Percentiles rank a stretch among this genome's conserved stretches.
phyloP scores from a whole-genome alignment of 2,888 invertebrate genomes.

The Lasioglossum morio region DNA sequence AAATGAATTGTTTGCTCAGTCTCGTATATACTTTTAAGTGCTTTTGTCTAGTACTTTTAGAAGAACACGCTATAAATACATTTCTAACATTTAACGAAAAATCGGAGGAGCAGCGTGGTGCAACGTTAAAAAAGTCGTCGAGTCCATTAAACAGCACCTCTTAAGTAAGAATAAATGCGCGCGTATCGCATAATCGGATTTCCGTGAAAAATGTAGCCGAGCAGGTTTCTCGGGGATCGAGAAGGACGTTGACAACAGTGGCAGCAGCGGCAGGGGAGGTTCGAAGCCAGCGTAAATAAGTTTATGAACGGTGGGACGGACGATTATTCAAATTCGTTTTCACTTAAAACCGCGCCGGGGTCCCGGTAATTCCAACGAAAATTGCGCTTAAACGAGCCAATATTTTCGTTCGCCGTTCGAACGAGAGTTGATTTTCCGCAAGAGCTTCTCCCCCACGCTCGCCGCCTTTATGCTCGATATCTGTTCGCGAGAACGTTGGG shows the following conservation, averaged over 20 bases:
- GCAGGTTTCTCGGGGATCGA: neutral
- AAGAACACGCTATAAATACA: neutral
- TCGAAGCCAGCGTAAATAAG: neutral
- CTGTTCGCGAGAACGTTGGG: slow-evolving; percentile 6
- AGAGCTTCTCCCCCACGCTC: neutral
- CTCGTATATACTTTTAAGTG: no score
- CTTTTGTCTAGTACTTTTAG: neutral
- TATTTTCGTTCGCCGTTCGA: slow-evolving; percentile 41
- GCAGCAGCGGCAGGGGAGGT: neutral
- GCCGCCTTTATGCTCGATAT: slow-evolving; percentile 23
- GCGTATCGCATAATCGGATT: neutral
- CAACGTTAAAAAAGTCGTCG: neutral
- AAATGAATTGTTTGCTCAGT: neutral
- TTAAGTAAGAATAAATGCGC: neutral
- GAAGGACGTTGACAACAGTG: neutral
- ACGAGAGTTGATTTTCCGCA: slow-evolving; percentile 32
- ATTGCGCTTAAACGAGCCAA: slow-evolving; percentile 48
- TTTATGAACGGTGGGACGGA: neutral
- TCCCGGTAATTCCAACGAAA: slow-evolving; percentile 18
- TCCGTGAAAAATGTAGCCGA: neutral
- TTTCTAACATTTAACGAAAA: neutral
- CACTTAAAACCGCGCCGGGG: neutral
- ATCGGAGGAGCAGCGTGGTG: neutral
- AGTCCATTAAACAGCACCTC: neutral
- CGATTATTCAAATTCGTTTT: slow-evolving; percentile 21